Evolutionary conservation across 2,888 invertebrate species (phyloP), one percentile per base, ranked within the genome.

Genomic region (Drosophila tripunctata): DNA sequence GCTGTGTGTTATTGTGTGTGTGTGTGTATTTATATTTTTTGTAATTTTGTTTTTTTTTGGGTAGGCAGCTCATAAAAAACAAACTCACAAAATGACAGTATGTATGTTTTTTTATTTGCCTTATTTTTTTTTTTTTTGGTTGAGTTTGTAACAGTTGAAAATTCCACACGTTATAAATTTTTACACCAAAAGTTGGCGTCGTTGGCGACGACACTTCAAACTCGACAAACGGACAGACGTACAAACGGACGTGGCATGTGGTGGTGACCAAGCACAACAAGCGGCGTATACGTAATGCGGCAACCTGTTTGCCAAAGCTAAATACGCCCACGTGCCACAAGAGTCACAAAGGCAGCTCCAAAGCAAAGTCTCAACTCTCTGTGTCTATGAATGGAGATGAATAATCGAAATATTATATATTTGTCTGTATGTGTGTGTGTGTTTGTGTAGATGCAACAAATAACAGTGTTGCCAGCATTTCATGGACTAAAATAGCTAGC

Each of bases 121-220:
- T 2, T 55, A 27, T 7, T 43, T 19, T 19, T 31, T 47, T 8
- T 8, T 22, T 36, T 45, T 27, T 6, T 24, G 14, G 14, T 43
- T 36, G 12, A 14, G 45, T 55, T 24, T 40, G 67, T 77, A 51
- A 68, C 67, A 67, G 67, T 70, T 63, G 30, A 52, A 72, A 77
- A 75, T 68, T 75, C 75, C 75, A 77, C 61, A 66, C 71, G 65
- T 36, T 70, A 54, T 69, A 75, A 73, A 69, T 75, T 45, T n/a
- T 66, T 45, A 61, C 45, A 43, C 56, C 44, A 62, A 50, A n/a
- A 58, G 62, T 60, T 65, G 54, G 54, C 62, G 57, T 43, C 27
- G 54, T 15, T n/a, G 43, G 14, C 27, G 24, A 27, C 50, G 63
- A 61, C 69, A 68, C 68, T 75, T 76, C 17, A 60, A 50, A 54